Conservation (phyloP, 1,140 invertebrate species). For the Pseudomyrmex dendroicus region DNA sequence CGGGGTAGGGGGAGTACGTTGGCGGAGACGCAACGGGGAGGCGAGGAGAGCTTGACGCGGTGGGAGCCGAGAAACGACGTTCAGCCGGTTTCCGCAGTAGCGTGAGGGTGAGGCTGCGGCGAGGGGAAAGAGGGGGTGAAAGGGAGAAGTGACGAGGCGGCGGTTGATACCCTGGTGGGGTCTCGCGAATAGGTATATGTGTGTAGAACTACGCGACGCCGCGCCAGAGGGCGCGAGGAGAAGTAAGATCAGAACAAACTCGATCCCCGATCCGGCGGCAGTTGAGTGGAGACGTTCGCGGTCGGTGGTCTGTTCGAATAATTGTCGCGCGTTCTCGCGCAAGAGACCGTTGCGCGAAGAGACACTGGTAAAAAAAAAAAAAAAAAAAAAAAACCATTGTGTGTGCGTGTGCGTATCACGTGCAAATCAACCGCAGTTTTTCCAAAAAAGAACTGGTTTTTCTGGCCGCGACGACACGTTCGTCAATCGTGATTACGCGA, state of each 20-base stretch:
- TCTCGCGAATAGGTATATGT: neutral
- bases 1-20: neutral
- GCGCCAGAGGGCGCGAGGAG: slow-evolving; percentile 66
- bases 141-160: slow-evolving; percentile 23
- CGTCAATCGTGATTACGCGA: too few relatives aligned
- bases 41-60: neutral
- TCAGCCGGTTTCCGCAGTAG: neutral
- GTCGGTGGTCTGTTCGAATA: slow-evolving; percentile 71
- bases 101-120: neutral
- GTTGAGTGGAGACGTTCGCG: slow-evolving; percentile 84
- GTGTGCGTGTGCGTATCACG: neutral
- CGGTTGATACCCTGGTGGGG: slow-evolving; percentile 33
- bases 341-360: neutral
- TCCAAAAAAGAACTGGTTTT: neutral
- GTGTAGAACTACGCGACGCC: neutral
- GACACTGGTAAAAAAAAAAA: too few relatives aligned
- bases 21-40: neutral
- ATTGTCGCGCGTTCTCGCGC: slow-evolving; percentile 23
- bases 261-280: slow-evolving; percentile 61
- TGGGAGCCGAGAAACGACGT: neutral
- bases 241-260: too few relatives aligned
- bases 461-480: too few relatives aligned
- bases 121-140: neutral
- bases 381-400: slow-evolving; percentile 4
- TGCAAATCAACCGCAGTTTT: neutral